phyloP scores from a whole-genome alignment of 2,113 vertebrate genomes.

The Notechis scutatus region DNA sequence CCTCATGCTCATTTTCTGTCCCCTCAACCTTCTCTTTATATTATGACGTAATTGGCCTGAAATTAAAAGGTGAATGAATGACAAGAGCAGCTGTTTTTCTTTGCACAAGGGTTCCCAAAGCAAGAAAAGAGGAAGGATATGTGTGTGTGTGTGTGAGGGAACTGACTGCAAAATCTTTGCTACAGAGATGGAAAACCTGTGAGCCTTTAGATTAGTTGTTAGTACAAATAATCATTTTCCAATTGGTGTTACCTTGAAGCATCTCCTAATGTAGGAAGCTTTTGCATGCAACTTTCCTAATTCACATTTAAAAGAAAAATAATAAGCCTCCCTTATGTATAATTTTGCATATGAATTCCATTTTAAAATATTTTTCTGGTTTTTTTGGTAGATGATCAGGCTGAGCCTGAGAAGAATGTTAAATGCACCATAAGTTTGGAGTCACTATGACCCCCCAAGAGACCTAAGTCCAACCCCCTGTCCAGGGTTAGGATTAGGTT shows the following conservation, averaged over 20 bases:
- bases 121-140: background rate
- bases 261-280: background rate
- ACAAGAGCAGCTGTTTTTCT: background rate
- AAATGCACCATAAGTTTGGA: background rate
- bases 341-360: background rate
- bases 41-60: background rate
- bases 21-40: background rate
- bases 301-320: background rate
- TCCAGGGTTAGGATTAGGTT: no score
- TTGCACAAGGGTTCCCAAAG: background rate
- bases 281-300: background rate
- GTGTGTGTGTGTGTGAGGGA: background rate
- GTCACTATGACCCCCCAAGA: background rate
- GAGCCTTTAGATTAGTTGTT: background rate
- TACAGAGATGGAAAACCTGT: background rate
- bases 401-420: background rate
- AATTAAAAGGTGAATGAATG: background rate
- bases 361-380: background rate
- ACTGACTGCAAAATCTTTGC: background rate
- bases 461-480: background rate
- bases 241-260: background rate
- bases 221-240: background rate
- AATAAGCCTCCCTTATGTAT: background rate
- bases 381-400: background rate
- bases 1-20: background rate